Evolutionary conservation across 2,888 invertebrate genomes (phyloP).

Genomic region (Andrena marginata): DNA sequence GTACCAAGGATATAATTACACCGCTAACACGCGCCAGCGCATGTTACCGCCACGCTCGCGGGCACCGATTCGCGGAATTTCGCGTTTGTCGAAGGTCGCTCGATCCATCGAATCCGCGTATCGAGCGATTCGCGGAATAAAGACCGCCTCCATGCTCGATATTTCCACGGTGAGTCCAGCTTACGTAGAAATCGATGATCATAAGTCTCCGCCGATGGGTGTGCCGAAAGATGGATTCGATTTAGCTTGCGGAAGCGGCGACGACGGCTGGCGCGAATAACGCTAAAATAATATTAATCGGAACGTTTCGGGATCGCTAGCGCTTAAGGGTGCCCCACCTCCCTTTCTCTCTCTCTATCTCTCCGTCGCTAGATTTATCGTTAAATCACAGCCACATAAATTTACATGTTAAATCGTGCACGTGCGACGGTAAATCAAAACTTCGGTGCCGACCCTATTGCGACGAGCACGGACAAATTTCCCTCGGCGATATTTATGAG

Average conservation of each 20-base stretch:
- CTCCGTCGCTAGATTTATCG: conserved; percentile 48
- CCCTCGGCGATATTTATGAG: conserved; percentile 51
- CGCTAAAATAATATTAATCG: conserved; percentile 21
- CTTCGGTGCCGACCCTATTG: conserved; percentile 40
- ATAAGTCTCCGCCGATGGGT: neutral
- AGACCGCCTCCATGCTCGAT: conserved; percentile 7
- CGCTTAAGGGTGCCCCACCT: conserved; percentile 11
- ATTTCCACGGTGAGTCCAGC: neutral
- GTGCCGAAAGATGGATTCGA: conserved; percentile 22
- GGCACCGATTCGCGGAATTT: conserved; percentile 30
- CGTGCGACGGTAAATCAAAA: conserved; percentile 60
- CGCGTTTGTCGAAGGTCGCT: conserved; percentile 14
- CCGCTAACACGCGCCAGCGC: neutral
- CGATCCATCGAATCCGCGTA: conserved; percentile 13
- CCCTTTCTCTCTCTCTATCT: neutral
- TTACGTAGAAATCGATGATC: too few species aligned
- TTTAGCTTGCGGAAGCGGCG: conserved; percentile 11
- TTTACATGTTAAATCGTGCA: conserved; percentile 60
- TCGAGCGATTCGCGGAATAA: conserved; percentile 22
- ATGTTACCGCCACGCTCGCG: neutral
- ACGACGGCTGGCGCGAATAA: conserved; percentile 13
- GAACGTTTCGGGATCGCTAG: neutral
- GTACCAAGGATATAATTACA: conserved; percentile 32
- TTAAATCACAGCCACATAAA: conserved; percentile 55
- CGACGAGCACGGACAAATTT: conserved; percentile 49